Evolutionary conservation across 2,113 vertebrate genomes (phyloP).

Genomic region (Dryoscopus gambensis): DNA sequence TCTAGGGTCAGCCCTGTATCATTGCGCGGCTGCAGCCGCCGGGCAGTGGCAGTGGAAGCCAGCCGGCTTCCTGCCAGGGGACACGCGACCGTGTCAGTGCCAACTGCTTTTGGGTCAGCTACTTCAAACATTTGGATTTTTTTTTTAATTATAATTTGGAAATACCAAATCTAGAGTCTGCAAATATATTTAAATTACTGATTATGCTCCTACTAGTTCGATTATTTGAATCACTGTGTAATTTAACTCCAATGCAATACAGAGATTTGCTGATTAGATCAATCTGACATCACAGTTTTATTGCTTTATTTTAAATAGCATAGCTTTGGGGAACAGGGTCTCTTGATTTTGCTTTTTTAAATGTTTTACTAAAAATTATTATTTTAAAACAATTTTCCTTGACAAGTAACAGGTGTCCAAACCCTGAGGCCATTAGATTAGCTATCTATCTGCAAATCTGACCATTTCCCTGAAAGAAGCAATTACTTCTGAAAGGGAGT

Average conservation of each 20-base stretch:
- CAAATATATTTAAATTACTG: background rate
- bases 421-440: background rate
- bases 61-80: too few relatives aligned
- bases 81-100: too few relatives aligned
- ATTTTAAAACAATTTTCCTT: background rate
- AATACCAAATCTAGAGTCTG: background rate
- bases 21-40: too few relatives aligned
- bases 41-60: too few relatives aligned
- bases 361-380: background rate
- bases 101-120: background rate
- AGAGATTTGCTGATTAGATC: background rate
- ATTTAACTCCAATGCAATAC: background rate
- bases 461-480: background rate
- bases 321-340: background rate
- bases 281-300: background rate
- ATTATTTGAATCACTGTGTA: background rate
- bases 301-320: background rate
- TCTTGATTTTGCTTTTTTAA: background rate
- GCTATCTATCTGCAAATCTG: background rate
- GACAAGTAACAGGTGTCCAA: background rate
- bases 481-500: background rate
- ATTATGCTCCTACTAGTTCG: background rate
- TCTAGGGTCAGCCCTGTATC: too few relatives aligned
- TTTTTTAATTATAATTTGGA: background rate
- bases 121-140: background rate